phyloP scores from a whole-genome alignment of 1,140 invertebrate genomes.

The Drosophila pectinifera region DNA sequence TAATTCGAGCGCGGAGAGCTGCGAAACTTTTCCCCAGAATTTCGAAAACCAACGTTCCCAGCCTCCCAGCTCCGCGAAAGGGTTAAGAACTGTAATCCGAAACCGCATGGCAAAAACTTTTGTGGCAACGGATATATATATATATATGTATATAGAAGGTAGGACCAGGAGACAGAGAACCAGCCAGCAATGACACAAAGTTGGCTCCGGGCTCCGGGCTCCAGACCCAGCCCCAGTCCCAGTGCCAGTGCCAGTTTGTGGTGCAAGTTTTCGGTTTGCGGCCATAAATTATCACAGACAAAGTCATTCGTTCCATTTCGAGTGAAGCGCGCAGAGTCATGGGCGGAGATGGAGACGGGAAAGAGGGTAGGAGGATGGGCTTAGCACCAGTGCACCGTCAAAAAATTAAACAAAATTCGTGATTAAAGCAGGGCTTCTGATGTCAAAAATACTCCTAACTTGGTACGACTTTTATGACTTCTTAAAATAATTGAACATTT shows the following conservation, averaged over 20 bases:
- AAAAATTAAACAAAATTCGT: not conserved
- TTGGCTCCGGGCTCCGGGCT: constrained; percentile 55
- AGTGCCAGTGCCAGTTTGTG: constrained; percentile 34
- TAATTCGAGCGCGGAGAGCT: constrained; percentile 55
- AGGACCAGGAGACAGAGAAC: constrained; percentile 23
- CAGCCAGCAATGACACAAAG: constrained; percentile 65
- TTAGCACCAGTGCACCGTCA: constrained; percentile 17
- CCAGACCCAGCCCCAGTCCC: not conserved
- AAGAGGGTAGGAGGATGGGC: constrained; percentile 4
- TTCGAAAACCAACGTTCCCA: constrained; percentile 38
- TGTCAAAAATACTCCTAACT: no score
- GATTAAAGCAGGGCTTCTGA: not conserved
- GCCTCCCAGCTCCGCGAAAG: constrained; percentile 37
- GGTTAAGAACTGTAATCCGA: constrained; percentile 64
- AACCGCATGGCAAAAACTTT: constrained; percentile 75
- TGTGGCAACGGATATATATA: constrained; percentile 34
- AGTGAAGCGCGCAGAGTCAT: constrained; percentile 61
- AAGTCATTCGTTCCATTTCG: constrained; percentile 84
- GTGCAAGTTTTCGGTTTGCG: constrained; percentile 72
- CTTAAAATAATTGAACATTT: no score
- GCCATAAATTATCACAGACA: constrained; percentile 82
- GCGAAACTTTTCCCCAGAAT: constrained; percentile 66
- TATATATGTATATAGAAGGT: constrained; percentile 11
- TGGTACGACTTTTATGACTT: no score
- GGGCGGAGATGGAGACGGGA: constrained; percentile 10